These are phyloP conservation scores for Lucilia sericata DNA, from an alignment of 1,140 invertebrate species.

Conservation along the genomic window DNA sequence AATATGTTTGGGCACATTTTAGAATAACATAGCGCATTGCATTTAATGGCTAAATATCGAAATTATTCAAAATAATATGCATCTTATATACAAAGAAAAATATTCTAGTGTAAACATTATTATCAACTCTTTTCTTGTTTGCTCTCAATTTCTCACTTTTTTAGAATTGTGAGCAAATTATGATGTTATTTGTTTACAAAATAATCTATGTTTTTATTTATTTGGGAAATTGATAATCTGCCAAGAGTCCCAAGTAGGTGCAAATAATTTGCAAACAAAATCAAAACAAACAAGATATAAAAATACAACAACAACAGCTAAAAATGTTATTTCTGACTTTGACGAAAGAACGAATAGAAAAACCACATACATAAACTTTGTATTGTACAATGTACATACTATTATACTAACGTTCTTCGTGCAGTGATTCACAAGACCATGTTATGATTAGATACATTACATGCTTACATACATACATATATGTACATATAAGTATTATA, in stretches of 20 bases:
- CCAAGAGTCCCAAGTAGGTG: constrained; percentile 17
- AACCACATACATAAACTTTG: neutral
- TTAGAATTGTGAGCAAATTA: neutral
- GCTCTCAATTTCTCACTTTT: neutral
- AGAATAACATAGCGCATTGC: no score
- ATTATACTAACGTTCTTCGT: no score
- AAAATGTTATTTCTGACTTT: neutral
- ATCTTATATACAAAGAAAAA: no score
- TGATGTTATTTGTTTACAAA: neutral
- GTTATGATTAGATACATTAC: no score
- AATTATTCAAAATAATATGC: no score
- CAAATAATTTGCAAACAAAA: neutral
- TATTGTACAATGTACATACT: no score
- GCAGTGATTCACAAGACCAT: no score
- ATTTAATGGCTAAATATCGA: no score
- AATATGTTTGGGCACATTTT: no score
- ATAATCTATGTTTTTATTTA: neutral
- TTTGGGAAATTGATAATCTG: constrained; percentile 22
- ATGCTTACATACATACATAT: no score
- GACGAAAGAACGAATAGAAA: neutral
- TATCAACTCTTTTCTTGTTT: neutral
- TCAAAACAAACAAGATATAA: neutral
- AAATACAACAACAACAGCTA: neutral
- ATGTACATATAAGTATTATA: no score
- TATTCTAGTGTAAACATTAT: no score